Evolutionary conservation across 2,113 vertebrate genomes (phyloP), one percentile per base, ranked within the genome.

Genomic region (Psephotus haematonotus): DNA sequence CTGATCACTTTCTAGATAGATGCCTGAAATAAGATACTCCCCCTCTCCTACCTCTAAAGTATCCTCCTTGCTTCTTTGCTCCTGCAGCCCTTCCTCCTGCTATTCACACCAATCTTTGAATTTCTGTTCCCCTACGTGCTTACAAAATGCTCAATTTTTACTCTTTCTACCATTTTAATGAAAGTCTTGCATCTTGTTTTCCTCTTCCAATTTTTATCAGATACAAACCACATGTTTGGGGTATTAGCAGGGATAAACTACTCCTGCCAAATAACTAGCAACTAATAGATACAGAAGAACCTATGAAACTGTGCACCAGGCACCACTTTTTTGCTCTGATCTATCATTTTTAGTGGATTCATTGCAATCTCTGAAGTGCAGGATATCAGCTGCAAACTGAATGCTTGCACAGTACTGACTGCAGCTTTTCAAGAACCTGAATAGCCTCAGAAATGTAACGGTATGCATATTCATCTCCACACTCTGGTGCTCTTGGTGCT

Each of bases 1-100:
- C 87, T 65, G 59, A 95, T 91, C 69, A 28, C 44, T 90, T 95
- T 92, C 80, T 71, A 70, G 60, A 86, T 67, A 94, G 63, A 93
- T 88, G 86, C 52, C 72, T 88, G 68, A 74, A 96, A 82, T n/a
- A 95, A 83, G 90, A 88, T 76, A 67, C 52, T 47, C 82, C 64
- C 20, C 50, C 8, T 59, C 81, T 88, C 19, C 41, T 72, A 29
- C 11, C 12, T 35, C n/a, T 71, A 50, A 72, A 72, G n/a, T 37
- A 33, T 7, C 64, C 29, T 22, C 43, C 4, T 9, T 62, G 33
- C 9, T 78, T 46, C 47, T 90, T 29, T 86, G 10, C 6, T 71
- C 15, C 25, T 78, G 7, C 33, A 39, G 5, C 9, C 8, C 80
- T 59, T 49, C 29, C 57, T 91, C 31, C 5, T 6, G 10, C 11